Evolutionary conservation across 2,797 vertebrate species (phyloP).

Genomic region (Myotis myotis): DNA sequence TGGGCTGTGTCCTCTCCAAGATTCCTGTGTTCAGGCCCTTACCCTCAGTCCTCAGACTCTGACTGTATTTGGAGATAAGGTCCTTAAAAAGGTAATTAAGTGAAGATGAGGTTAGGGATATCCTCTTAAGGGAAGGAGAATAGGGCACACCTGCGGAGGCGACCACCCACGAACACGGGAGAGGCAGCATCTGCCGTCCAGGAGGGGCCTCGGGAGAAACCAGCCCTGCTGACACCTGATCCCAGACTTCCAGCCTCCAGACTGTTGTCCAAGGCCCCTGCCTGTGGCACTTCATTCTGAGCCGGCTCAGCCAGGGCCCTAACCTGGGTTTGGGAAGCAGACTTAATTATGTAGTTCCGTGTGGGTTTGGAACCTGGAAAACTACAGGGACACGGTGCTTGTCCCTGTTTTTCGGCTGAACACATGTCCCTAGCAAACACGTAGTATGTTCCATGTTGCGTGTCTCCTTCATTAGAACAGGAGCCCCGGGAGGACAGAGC

Average conservation of each 20-base stretch:
- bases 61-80: background rate
- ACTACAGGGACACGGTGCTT: background rate
- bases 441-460: fast-evolving
- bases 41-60: background rate
- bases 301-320: background rate
- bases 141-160: background rate
- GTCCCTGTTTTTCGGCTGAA: background rate
- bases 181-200: background rate
- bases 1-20: background rate
- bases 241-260: background rate
- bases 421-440: fast-evolving
- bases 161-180: background rate
- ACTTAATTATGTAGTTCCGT: background rate
- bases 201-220: background rate
- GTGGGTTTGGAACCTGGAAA: background rate
- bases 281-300: background rate
- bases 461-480: background rate
- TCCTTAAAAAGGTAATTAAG: background rate
- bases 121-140: background rate
- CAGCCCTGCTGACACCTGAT: background rate
- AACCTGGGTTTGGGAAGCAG: background rate
- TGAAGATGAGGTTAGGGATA: background rate
- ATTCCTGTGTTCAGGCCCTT: background rate
- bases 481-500: background rate
- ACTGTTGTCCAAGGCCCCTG: background rate